Conservation (phyloP, 1,140 invertebrate genomes). For the Heliconius himera region DNA sequence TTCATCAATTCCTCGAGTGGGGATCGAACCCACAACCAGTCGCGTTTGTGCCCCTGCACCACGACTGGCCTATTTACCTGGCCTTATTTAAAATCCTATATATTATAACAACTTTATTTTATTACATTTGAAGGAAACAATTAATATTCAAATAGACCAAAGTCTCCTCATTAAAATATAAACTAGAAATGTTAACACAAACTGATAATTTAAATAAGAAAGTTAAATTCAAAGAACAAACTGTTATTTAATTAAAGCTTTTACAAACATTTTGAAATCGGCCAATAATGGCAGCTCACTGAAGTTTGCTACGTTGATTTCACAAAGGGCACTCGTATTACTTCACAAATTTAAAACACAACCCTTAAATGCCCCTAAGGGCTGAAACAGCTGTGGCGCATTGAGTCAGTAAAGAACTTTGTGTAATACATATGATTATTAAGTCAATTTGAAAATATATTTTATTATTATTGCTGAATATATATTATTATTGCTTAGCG, state of each 20-base stretch:
- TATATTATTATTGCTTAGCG: too few relatives aligned
- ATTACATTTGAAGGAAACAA: background rate
- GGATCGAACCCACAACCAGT: too few relatives aligned
- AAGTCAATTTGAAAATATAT: too few relatives aligned
- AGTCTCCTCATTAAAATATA: background rate
- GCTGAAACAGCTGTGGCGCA: background rate
- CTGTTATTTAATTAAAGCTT: constrained; percentile 1
- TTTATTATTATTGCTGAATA: too few relatives aligned
- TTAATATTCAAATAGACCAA: background rate
- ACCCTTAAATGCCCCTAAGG: background rate
- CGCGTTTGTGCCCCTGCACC: too few relatives aligned
- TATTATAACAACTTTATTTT: background rate
- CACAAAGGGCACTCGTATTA: background rate
- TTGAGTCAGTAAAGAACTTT: background rate
- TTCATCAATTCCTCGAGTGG: too few relatives aligned
- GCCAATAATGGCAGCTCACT: background rate
- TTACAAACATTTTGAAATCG: background rate
- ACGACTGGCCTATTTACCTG: too few relatives aligned
- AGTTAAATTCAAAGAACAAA: constrained; percentile 8
- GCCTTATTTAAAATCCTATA: too few relatives aligned
- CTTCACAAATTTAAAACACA: background rate
- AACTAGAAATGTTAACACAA: background rate
- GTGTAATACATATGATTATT: too few relatives aligned
- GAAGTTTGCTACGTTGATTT: constrained; percentile 4
- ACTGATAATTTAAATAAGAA: background rate